A percentile compares a stretch with the other conserved stretches of the same genome.
These are phyloP conservation scores for Drosophila insularis DNA, from an alignment of 1,140 invertebrate species.

Conservation along the genomic window DNA sequence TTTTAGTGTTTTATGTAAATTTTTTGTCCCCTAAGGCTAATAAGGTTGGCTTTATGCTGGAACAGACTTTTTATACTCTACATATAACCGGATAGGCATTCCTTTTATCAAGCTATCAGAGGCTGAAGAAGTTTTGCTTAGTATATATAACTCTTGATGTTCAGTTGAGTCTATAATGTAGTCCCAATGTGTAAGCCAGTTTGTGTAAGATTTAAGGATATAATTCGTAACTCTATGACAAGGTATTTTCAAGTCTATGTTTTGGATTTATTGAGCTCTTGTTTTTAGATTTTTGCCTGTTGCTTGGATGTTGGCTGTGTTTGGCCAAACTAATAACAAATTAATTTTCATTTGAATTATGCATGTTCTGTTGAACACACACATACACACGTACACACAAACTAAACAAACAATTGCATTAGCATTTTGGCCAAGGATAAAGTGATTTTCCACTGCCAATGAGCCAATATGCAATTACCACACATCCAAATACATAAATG, in stretches of 20 bases:
- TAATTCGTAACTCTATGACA: not conserved
- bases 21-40: constrained; percentile 34
- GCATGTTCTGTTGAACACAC: constrained; percentile 53
- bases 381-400: constrained; percentile 19
- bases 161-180: too few species aligned
- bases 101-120: too few species aligned
- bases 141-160: too few species aligned
- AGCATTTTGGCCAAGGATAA: constrained; percentile 55
- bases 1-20: constrained; percentile 76
- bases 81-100: not conserved
- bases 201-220: too few species aligned
- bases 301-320: constrained; percentile 46
- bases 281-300: constrained; percentile 30
- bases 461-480: constrained; percentile 55
- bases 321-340: constrained; percentile 73
- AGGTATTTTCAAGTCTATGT: not conserved
- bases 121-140: too few species aligned
- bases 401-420: constrained; percentile 46
- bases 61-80: constrained; percentile 45
- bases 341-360: constrained; percentile 76
- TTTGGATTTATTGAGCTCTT: not conserved
- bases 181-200: too few species aligned
- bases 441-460: constrained; percentile 50
- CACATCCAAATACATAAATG: constrained; percentile 9
- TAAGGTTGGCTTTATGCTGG: constrained; percentile 63